phyloP scores from a whole-genome alignment of 2,888 invertebrate species.

The Andrena dorsata region DNA sequence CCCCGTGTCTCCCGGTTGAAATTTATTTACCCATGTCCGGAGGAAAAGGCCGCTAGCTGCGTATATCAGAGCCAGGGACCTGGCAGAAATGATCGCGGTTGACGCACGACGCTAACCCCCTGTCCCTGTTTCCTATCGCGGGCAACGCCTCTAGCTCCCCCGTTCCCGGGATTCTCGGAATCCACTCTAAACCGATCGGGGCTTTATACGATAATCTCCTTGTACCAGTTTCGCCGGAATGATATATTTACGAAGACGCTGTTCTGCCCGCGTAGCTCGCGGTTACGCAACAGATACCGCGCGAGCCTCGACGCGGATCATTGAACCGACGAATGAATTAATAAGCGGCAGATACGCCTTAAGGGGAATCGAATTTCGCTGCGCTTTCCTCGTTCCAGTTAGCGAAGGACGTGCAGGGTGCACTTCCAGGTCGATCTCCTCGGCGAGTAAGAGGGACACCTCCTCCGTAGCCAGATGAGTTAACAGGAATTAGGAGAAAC shows the following conservation, averaged over 20 bases:
- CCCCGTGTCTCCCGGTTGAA: constrained; percentile 38
- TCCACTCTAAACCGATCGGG: not conserved
- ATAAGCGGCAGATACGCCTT: constrained; percentile 45
- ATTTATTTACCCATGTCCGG: constrained; percentile 44
- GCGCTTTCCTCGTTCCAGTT: constrained; percentile 30
- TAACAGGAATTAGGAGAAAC: too few relatives aligned
- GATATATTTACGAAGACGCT: constrained; percentile 1
- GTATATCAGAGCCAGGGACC: not conserved
- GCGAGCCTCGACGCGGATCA: constrained; percentile 48
- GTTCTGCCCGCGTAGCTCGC: constrained; percentile 17
- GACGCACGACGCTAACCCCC: not conserved
- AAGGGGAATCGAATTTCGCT: constrained; percentile 49
- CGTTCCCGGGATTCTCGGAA: not conserved
- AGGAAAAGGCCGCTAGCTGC: not conserved
- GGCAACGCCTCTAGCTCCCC: not conserved
- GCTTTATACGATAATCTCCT: constrained; percentile 1
- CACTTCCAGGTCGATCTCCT: too few relatives aligned
- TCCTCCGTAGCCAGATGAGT: too few relatives aligned
- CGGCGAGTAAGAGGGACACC: not conserved
- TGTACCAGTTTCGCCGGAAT: not conserved
- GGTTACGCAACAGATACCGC: constrained; percentile 46
- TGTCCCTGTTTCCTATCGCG: not conserved
- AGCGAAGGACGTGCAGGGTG: not conserved
- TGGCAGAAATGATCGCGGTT: not conserved
- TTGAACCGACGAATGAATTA: constrained; percentile 63